Evolutionary conservation across 2,113 vertebrate species (phyloP), one percentile per base, ranked within the genome.

Genomic region (Triplophysa siluroides): DNA sequence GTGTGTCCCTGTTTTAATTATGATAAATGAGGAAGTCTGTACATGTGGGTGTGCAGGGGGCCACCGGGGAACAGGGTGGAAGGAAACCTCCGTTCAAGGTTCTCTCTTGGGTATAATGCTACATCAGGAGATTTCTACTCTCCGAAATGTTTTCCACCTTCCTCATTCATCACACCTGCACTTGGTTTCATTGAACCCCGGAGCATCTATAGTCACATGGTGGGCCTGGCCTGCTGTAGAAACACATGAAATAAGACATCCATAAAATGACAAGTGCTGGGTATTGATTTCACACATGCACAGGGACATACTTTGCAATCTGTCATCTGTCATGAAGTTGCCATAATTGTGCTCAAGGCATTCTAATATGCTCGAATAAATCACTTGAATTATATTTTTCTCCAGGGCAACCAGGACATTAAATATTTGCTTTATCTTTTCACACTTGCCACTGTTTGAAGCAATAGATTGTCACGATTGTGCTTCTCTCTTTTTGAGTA

Each of bases 1-100:
- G 70, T 54, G 74, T 66, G 50, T 81, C 62, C 65, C 10, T 66
- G 80, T 65, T 78, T 82, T 85, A 85, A 78, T 83, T 74, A 74
- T 69, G 80, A 83, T 81, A 43, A 68, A 81, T 81, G 70, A 79
- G 47, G 56, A 67, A 72, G 43, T 65, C 13, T 14, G 43, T 72
- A 19, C 47, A 19, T 60, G 74, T 62, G 61, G 73, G 41, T 43
- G 24, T 63, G 78, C 2, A 45, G 50, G 47, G 68, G 63, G 18
- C 62, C 62, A 12, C 75, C 64, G 62, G 75, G 23, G 73, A 64
- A 47, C 19, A n/a, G 38, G 80, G 11, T 43, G 47, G 45, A 54
- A 65, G 54, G 45, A 81, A 72, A 41, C 41, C 45, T 67, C 52
- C 50, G 41, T 24, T 60, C 58, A 72, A 21, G 68, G n/a, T 52